Evolutionary conservation across 2,888 invertebrate genomes (phyloP).

Genomic region (Dione juno): DNA sequence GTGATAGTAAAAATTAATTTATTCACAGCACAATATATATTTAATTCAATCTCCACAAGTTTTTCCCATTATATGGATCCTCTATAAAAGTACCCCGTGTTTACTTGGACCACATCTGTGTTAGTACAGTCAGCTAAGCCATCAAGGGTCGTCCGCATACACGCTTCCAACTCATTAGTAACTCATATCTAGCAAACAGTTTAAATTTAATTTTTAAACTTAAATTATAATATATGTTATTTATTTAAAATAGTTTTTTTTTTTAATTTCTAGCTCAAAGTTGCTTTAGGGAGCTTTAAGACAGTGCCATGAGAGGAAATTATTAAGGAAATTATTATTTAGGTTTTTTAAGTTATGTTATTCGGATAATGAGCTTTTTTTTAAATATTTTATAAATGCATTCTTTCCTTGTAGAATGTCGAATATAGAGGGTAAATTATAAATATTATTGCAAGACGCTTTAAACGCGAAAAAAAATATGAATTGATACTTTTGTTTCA

Average conservation of each 20-base stretch:
- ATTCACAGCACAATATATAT: background rate
- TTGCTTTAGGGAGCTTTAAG: background rate
- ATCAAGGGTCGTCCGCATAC: slow-evolving; percentile 38
- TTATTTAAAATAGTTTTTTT: background rate
- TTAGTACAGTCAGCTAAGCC: slow-evolving; percentile 73
- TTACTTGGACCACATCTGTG: slow-evolving; percentile 78
- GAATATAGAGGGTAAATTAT: too few species aligned
- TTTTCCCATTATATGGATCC: slow-evolving; percentile 17
- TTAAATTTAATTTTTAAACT: slow-evolving; percentile 18
- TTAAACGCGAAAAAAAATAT: too few species aligned
- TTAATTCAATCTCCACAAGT: background rate
- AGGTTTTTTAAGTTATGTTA: too few species aligned
- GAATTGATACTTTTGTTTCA: too few species aligned
- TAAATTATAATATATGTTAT: background rate
- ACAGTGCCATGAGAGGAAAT: too few species aligned
- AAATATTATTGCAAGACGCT: too few species aligned
- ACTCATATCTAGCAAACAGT: slow-evolving; percentile 22
- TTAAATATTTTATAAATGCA: too few species aligned
- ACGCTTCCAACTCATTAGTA: slow-evolving; percentile 27
- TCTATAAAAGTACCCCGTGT: slow-evolving; percentile 50
- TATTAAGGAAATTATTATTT: too few species aligned
- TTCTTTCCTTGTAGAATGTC: too few species aligned
- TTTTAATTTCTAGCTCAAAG: background rate
- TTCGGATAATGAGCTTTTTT: too few species aligned
- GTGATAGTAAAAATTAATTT: background rate